Percentiles rank a stretch among this genome's conserved stretches.
Evolutionary conservation across 2,113 vertebrate species (phyloP).

Genomic region (Corythoichthys haematopterus): DNA sequence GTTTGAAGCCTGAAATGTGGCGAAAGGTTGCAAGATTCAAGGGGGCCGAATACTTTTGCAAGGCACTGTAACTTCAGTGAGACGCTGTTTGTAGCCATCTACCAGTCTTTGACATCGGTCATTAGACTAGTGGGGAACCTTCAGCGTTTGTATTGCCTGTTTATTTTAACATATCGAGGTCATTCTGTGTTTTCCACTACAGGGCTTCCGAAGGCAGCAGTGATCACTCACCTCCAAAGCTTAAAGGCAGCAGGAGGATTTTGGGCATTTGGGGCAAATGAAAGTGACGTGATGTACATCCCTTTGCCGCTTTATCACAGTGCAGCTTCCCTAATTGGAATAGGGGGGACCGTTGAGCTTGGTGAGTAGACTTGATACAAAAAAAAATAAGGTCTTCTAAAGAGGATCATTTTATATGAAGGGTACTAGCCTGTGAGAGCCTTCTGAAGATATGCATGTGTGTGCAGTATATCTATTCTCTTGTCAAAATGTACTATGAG

Average conservation of each 20-base stretch:
- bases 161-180: too few relatives aligned
- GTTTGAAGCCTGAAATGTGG: too few relatives aligned
- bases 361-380: conserved; percentile 51
- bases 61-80: too few relatives aligned
- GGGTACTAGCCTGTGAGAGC: not conserved
- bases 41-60: too few relatives aligned
- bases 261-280: conserved; percentile 78
- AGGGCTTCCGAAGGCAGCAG: conserved; percentile 92
- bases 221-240: conserved; percentile 82
- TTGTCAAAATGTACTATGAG: not conserved
- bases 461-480: not conserved
- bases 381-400: not conserved
- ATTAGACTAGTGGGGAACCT: too few relatives aligned
- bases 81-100: too few relatives aligned
- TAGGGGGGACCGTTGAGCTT: conserved; percentile 85
- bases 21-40: too few relatives aligned
- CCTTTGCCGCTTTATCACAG: conserved; percentile 91
- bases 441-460: not conserved
- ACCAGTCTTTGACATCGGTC: too few relatives aligned
- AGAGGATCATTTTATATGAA: too few relatives aligned
- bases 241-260: conserved; percentile 79
- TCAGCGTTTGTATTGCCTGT: too few relatives aligned
- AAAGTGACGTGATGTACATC: conserved; percentile 81
- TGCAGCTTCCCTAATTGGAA: conserved; percentile 83
- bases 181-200: not conserved